Conservation (phyloP, 2,888 invertebrate genomes). For the Brachyptera risi region DNA sequence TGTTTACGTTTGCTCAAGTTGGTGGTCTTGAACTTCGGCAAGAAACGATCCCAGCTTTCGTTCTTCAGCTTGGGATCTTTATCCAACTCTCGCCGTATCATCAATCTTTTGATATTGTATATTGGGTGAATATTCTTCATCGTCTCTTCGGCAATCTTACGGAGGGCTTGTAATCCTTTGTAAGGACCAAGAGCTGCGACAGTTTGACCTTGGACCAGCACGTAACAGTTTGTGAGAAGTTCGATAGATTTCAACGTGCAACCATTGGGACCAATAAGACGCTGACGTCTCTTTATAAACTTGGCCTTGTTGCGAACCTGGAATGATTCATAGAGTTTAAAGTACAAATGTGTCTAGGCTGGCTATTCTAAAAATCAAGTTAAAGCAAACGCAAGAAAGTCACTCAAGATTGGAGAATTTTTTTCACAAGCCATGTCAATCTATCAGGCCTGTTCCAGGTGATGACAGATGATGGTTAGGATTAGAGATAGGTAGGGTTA, state of each 20-base stretch:
- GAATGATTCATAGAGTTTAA: too few relatives aligned
- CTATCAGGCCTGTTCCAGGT: too few relatives aligned
- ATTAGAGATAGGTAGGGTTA: too few relatives aligned
- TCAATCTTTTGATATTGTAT: constrained; percentile 88
- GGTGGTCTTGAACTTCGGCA: constrained; percentile 89
- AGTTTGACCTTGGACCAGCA: constrained; percentile 95
- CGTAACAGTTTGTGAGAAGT: constrained; percentile 81
- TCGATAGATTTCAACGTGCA: constrained; percentile 97
- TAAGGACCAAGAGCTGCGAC: constrained; percentile 96
- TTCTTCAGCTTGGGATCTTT: constrained; percentile 88
- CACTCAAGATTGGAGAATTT: too few relatives aligned
- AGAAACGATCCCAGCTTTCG: constrained; percentile 95
- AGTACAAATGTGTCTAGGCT: too few relatives aligned
- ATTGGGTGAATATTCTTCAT: constrained; percentile 99
- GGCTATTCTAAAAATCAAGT: too few relatives aligned
- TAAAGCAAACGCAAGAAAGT: too few relatives aligned
- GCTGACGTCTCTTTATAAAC: constrained; percentile 90
- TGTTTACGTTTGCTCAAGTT: constrained; percentile 85
- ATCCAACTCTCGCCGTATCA: constrained; percentile 94
- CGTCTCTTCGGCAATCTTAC: constrained; percentile 90
- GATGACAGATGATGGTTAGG: too few relatives aligned
- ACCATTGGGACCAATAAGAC: constrained; percentile 96
- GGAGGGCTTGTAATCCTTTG: constrained; percentile 79
- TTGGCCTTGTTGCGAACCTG: constrained; percentile 82
- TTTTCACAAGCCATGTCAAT: too few relatives aligned